Evolutionary conservation across 2,113 vertebrate genomes (phyloP).

Genomic region (Sebastes schlegelii): DNA sequence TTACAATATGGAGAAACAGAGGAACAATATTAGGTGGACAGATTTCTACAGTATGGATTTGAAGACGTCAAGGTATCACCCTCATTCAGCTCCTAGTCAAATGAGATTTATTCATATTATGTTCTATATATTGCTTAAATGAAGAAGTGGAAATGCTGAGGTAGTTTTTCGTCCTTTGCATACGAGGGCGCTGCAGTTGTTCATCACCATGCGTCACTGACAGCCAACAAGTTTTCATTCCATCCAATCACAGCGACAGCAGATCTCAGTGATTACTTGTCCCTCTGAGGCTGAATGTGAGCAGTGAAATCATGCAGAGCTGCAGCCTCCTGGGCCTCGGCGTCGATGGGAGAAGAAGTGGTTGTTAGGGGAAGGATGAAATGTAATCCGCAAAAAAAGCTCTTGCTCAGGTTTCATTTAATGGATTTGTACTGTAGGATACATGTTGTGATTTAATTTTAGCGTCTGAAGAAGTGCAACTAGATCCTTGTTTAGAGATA

Average conservation of each 20-base stretch:
- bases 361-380: not conserved
- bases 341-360: not conserved
- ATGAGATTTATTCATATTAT: not conserved
- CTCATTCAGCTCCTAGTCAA: not conserved
- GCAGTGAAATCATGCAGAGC: constrained; percentile 35
- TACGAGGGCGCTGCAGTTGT: not conserved
- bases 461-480: not conserved
- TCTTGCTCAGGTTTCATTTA: constrained; percentile 11
- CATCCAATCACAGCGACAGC: constrained; percentile 33
- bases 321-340: not conserved
- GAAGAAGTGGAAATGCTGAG: not conserved
- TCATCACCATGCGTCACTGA: constrained; percentile 27
- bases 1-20: not conserved
- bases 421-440: constrained; percentile 4
- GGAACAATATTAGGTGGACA: not conserved
- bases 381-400: constrained; percentile 31
- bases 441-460: not conserved
- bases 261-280: constrained; percentile 45
- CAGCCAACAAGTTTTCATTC: constrained; percentile 24
- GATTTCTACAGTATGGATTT: not conserved
- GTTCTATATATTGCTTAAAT: not conserved
- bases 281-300: constrained; percentile 6
- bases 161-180: not conserved
- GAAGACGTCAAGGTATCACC: not conserved
- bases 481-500: not conserved